These are phyloP conservation scores for Stenotaenia linearis DNA, from an alignment of 2,888 invertebrate species.

Conservation along the genomic window DNA sequence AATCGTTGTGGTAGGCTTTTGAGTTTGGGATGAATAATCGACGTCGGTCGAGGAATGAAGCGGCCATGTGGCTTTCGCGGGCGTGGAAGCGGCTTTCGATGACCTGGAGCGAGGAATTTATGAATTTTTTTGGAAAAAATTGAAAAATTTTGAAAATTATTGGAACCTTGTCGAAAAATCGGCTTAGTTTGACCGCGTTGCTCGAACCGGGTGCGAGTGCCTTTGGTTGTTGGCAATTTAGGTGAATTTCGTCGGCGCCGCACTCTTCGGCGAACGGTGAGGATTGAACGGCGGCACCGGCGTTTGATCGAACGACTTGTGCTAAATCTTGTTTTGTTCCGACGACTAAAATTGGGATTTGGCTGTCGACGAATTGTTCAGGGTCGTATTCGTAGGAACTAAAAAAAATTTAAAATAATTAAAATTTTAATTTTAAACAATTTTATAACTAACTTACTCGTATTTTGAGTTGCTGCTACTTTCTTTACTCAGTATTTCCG, in stretches of 20 bases:
- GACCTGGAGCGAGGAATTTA: no score
- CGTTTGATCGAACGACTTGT: conserved; percentile 62
- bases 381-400: conserved; percentile 45
- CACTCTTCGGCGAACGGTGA: conserved; percentile 79
- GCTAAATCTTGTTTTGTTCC: conserved; percentile 88
- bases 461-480: conserved; percentile 35
- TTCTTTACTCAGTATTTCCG: conserved; percentile 75
- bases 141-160: no score
- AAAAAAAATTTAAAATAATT: neutral
- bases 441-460: neutral
- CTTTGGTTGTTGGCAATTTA: conserved; percentile 61
- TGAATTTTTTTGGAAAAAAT: no score
- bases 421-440: neutral
- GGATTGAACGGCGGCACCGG: conserved; percentile 46
- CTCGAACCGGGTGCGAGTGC: conserved; percentile 90
- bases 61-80: neutral
- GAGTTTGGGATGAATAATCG: neutral
- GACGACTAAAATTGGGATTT: conserved; percentile 89
- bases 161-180: conserved; percentile 94
- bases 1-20: neutral
- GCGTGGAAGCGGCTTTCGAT: neutral
- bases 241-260: conserved; percentile 85
- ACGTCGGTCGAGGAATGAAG: conserved; percentile 2
- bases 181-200: conserved; percentile 84
- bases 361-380: conserved; percentile 49